Evolutionary conservation across 2,113 vertebrate species (phyloP).

Genomic region (Columba livia): DNA sequence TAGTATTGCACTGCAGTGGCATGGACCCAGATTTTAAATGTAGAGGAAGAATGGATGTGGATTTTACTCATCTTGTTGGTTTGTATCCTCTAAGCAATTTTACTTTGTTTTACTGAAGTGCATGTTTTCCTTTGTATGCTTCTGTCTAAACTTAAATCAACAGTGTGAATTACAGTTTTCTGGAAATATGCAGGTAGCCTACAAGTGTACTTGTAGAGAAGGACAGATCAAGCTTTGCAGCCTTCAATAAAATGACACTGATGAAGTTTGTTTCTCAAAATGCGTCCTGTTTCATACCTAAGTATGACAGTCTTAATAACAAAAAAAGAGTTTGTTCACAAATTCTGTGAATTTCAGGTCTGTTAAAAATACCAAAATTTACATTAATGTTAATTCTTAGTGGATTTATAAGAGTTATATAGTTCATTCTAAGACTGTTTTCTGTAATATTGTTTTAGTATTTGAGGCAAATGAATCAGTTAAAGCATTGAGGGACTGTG

Average conservation of each 20-base stretch:
- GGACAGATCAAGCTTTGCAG: background rate
- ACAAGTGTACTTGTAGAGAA: background rate
- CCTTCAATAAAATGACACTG: background rate
- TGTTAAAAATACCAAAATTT: background rate
- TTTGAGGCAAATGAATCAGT: background rate
- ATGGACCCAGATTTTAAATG: constrained; percentile 95
- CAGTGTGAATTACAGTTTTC: background rate
- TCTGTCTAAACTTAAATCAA: background rate
- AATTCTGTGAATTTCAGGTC: background rate
- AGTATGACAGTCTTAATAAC: background rate
- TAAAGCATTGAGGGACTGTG: background rate
- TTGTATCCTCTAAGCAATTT: constrained; percentile 37
- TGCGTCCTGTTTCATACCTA: background rate
- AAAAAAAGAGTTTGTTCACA: background rate
- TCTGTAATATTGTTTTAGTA: background rate
- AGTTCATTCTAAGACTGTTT: background rate
- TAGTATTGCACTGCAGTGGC: constrained; percentile 92
- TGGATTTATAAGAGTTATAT: background rate
- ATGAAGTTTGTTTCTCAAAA: background rate
- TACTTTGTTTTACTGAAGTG: background rate
- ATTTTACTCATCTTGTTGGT: constrained; percentile 92
- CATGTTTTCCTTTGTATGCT: background rate
- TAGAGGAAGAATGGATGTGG: constrained; percentile 89
- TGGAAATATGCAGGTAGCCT: background rate
- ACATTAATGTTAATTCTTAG: background rate